Conservation (phyloP, 2,113 vertebrate genomes). For the Dolichallabes microphthalmus region DNA sequence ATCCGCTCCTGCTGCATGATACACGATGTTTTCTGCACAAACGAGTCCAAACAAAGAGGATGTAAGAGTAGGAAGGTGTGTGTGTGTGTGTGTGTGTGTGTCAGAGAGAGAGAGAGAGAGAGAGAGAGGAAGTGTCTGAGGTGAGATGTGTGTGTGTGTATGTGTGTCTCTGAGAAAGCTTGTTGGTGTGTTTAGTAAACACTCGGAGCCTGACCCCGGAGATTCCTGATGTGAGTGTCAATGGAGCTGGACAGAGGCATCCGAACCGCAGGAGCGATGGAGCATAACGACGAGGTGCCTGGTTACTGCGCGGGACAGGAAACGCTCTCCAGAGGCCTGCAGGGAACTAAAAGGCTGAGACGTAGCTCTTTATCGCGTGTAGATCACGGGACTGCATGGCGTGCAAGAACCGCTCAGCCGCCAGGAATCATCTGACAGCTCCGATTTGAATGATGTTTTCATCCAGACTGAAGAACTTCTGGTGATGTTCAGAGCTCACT, state of each 20-base stretch:
- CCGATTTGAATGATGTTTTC: neutral
- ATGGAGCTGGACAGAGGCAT: constrained; percentile 24
- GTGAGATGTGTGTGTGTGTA: constrained; percentile 28
- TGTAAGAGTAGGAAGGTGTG: constrained; percentile 34
- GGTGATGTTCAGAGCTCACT: neutral
- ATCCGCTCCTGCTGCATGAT: constrained; percentile 52
- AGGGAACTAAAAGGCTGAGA: neutral
- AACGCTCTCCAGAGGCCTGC: neutral
- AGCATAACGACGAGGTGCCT: constrained; percentile 43
- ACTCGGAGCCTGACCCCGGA: constrained; percentile 56
- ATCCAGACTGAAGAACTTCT: neutral
- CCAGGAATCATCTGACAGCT: constrained; percentile 21
- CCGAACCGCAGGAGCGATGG: constrained; percentile 22
- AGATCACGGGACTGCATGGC: neutral
- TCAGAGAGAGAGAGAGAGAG: neutral
- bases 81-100: neutral
- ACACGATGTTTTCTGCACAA: constrained; percentile 68
- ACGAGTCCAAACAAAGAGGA: constrained; percentile 69
- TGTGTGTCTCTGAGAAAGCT: constrained; percentile 36
- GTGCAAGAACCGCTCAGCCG: neutral
- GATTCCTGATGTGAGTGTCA: constrained; percentile 51
- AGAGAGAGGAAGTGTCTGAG: constrained; percentile 39
- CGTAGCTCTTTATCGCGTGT: neutral
- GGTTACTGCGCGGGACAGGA: constrained; percentile 57
- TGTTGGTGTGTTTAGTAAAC: constrained; percentile 71